These are phyloP conservation scores for Enteromius trimaculatus DNA, from an alignment of 2,797 vertebrate species.

Conservation along the genomic window DNA sequence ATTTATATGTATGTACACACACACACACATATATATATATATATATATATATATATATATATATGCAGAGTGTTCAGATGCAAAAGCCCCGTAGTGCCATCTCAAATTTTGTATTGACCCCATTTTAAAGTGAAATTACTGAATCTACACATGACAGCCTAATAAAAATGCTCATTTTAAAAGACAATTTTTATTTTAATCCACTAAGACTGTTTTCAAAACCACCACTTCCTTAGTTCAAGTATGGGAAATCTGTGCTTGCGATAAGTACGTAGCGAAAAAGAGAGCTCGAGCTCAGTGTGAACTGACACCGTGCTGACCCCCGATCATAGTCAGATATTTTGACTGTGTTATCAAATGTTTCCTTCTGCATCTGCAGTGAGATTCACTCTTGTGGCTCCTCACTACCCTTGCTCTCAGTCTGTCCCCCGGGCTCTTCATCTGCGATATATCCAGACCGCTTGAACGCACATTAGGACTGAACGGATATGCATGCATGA, in stretches of 20 bases:
- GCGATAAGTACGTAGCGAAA: neutral
- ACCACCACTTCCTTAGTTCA: neutral
- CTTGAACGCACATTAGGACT: conserved; percentile 9
- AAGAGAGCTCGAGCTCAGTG: neutral
- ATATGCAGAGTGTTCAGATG: too few relatives aligned
- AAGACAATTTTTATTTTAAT: too few relatives aligned
- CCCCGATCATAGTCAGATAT: neutral
- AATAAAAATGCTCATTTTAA: too few relatives aligned
- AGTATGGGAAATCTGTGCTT: neutral
- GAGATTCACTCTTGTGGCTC: neutral
- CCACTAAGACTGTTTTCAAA: neutral
- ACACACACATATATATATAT: too few relatives aligned
- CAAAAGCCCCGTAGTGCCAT: too few relatives aligned
- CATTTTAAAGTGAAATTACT: too few relatives aligned
- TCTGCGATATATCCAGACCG: neutral
- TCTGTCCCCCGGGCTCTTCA: neutral
- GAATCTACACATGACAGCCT: too few relatives aligned
- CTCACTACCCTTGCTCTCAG: neutral
- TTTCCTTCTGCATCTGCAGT: neutral
- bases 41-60: too few relatives aligned
- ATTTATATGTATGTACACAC: too few relatives aligned
- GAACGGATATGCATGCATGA: neutral
- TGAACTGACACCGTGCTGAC: neutral
- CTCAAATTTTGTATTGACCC: too few relatives aligned
- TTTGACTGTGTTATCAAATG: neutral